Percentiles rank a stretch among this genome's conserved stretches.
Conservation (phyloP, 1,140 invertebrate species). For the Drosophila mauritiana region DNA sequence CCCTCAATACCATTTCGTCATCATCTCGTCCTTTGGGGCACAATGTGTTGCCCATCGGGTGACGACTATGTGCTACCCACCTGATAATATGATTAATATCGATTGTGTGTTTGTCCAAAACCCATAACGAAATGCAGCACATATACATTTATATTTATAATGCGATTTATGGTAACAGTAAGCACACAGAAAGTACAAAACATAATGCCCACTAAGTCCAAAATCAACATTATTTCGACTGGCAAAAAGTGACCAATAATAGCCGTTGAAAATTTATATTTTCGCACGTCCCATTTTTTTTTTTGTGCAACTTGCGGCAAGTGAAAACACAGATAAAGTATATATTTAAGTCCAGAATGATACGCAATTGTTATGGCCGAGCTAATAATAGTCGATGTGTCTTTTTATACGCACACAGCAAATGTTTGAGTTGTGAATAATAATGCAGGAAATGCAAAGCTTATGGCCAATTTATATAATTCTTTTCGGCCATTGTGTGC, state of each 20-base stretch:
- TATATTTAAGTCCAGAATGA: neutral
- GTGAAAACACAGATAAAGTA: neutral
- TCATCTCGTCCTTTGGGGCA: neutral
- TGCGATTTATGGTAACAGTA: neutral
- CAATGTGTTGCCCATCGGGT: neutral
- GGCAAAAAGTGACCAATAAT: neutral
- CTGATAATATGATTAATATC: constrained; percentile 24
- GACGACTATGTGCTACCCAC: constrained; percentile 26
- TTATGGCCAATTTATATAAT: neutral
- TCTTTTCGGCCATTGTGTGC: neutral
- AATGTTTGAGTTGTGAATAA: neutral
- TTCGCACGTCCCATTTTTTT: neutral
- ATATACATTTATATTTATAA: neutral
- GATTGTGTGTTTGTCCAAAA: neutral
- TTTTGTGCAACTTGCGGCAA: neutral
- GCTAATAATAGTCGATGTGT: neutral
- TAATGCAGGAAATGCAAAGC: neutral
- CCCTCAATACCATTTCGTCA: constrained; percentile 11
- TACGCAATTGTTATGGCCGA: neutral
- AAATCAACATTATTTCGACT: neutral
- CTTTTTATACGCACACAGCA: neutral
- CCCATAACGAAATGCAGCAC: neutral
- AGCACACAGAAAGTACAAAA: neutral
- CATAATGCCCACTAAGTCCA: constrained; percentile 8
- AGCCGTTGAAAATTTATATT: too few relatives aligned